Evolutionary conservation across 2,113 vertebrate genomes (phyloP), one percentile per base, ranked within the genome.

Genomic region (Chunga burmeisteri): DNA sequence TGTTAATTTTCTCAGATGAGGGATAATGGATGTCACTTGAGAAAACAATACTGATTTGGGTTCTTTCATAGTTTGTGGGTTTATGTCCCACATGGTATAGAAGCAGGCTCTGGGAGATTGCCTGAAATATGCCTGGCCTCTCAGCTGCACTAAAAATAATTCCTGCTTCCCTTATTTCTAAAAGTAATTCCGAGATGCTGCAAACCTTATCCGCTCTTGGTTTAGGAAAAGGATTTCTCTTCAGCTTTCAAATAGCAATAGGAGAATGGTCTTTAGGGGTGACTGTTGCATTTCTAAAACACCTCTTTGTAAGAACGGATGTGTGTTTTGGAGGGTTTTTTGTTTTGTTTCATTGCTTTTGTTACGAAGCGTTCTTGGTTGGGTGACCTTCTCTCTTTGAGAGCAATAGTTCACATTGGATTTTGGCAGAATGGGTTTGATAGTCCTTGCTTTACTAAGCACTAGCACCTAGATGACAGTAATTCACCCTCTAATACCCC

Each of bases 131-230:
- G 90, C 95, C 94, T 96, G 94, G 93, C 93, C 93, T 95, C 95
- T 97, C 90, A 74, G 92, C 94, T 93, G 93, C 95, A 91, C 95
- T 96, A 97, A 97, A 96, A 97, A 97, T 97, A 97, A 97, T 97
- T 95, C 88, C 84, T 80, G 86, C 94, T 96, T 95, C 86, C 71
- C 23, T 21, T 87, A 89, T 81, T 95, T 96, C 95, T 93, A 80
- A 56, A 92, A 91, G 81, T 93, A 86, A 84, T 92, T 95, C 77
- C 86, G 71, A 85, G 88, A 89, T 96, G 83, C 70, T 26, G 70
- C 90, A 96, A 78, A 94, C 49, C 81, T 95, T 95, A 84, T 73
- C 62, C 87, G 81, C 66, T 87, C 56, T 81, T 91, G 93, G 81
- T 81, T 97, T 88, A 92, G 74, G 58, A 95, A 90, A 53, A 78